Conservation (phyloP, 2,113 vertebrate species). For the Lanius collurio region DNA sequence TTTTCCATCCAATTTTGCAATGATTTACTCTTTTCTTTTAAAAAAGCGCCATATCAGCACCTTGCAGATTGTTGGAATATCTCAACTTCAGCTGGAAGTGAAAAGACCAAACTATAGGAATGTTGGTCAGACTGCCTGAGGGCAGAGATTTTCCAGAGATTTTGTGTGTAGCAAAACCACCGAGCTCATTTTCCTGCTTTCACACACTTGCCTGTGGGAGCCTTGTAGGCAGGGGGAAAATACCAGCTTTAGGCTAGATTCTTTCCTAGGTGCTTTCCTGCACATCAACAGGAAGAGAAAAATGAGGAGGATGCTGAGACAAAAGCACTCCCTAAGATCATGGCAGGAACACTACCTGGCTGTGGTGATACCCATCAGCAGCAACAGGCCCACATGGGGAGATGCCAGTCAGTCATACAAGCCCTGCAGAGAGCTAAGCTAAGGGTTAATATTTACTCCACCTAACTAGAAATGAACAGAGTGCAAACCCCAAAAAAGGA, state of each 20-base stretch:
- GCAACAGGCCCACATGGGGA: neutral
- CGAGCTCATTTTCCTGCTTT: neutral
- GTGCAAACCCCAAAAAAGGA: neutral
- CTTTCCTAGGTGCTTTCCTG: neutral
- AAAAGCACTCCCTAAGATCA: neutral
- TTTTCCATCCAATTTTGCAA: neutral
- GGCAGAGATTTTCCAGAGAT: neutral
- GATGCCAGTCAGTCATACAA: rapidly evolving
- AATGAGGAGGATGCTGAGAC: rapidly evolving
- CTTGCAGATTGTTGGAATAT: neutral
- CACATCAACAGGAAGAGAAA: neutral
- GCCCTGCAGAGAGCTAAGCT: neutral
- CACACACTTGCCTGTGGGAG: neutral
- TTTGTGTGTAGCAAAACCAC: neutral
- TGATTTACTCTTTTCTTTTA: neutral
- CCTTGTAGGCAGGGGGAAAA: neutral
- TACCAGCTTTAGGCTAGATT: neutral
- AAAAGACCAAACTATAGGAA: neutral
- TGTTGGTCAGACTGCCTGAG: neutral
- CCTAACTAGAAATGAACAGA: neutral
- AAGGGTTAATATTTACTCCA: neutral
- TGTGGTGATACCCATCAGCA: neutral
- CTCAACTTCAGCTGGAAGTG: neutral
- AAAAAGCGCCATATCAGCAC: neutral
- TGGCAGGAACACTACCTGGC: neutral